Base-by-base conservation (phyloP, 2,888 invertebrate genomes). In the Cephus rjabovi region DNA sequence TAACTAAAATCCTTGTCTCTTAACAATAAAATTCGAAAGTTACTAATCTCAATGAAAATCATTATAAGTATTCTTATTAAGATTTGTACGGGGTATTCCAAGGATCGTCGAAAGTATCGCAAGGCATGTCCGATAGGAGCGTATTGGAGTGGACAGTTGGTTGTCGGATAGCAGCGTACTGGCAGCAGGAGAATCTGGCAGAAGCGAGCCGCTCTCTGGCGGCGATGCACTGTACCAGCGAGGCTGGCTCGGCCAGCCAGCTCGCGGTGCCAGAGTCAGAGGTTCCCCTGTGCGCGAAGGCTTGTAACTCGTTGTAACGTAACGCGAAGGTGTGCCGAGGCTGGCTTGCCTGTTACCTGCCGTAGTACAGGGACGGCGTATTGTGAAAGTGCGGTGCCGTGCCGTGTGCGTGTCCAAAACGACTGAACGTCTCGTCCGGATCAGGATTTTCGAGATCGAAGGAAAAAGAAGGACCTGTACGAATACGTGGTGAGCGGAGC, bases 211-310 rank as follows among this genome's bases (percentile, higher is more conserved):
- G 84, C 78, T 86, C 86, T 86, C 89, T 88, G 82, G 86, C 84
- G 89, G 82, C 84, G 77, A 78, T 89, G 89, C 87, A 89, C 89
- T 88, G 88, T 89, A 89, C 83, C 82, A 85, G 23, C 75, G 80
- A 74, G 81, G 78, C 80, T 83, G 83, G 84, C 80, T 84, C 80
- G 76, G 79, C 81, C 74, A 76, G 77, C 77, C 76, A 56, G 75
- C 79, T 75, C 75, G 74, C 73, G 76, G 76, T 75, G 75, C 73
- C 75, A 77, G 77, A 83, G 84, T 83, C 82, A 82, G 73, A 76
- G 75, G 80, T 75, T 80, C 76, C 75, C 80, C 75, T 78, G 78
- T 77, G 75, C 79, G 77, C 77, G 75, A 76, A 37, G 85, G 83
- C 82, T 85, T 85, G 86, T 86, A 82, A 84, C 85, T 85, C 82